Percentiles rank a stretch among this genome's conserved stretches.
Conservation (phyloP, 2,888 invertebrate genomes). For the Corbicula japonica region DNA sequence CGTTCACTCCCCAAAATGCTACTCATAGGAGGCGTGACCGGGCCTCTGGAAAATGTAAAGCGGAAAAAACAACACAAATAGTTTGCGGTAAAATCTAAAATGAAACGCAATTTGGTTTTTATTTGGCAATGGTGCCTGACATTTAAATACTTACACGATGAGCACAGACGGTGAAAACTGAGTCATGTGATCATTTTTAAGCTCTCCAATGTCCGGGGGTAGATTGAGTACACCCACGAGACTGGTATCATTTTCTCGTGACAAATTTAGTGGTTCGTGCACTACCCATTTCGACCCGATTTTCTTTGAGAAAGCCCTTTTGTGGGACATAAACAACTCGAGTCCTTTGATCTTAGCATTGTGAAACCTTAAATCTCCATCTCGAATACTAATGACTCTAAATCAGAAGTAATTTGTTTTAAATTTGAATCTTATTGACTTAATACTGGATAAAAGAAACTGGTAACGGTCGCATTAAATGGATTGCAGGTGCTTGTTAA, state of each 20-base stretch:
- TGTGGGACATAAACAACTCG: conserved; percentile 39
- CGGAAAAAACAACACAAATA: too few species aligned
- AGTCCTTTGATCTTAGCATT: conserved; percentile 54
- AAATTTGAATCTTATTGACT: conserved; percentile 71
- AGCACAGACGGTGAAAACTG: too few species aligned
- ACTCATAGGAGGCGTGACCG: too few species aligned
- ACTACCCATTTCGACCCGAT: conserved; percentile 28
- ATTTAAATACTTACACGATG: too few species aligned
- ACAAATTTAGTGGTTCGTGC: conserved; percentile 44
- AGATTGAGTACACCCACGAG: conserved; percentile 37
- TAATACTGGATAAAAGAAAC: conserved; percentile 56
- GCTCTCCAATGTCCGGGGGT: conserved; percentile 23
- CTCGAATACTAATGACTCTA: conserved; percentile 67
- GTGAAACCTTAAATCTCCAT: conserved; percentile 48
- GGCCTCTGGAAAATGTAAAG: too few species aligned
- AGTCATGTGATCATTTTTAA: too few species aligned
- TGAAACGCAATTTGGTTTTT: too few species aligned
- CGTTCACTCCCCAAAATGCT: too few species aligned
- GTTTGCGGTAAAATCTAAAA: too few species aligned
- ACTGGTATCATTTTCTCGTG: conserved; percentile 15
- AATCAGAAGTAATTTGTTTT: conserved; percentile 69
- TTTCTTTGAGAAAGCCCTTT: conserved; percentile 35
- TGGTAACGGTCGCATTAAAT: conserved; percentile 48
- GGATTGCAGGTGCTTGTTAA: conserved; percentile 58
- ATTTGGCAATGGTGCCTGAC: too few species aligned